phyloP scores from a whole-genome alignment of 2,888 invertebrate species.

The Tachina fera region DNA sequence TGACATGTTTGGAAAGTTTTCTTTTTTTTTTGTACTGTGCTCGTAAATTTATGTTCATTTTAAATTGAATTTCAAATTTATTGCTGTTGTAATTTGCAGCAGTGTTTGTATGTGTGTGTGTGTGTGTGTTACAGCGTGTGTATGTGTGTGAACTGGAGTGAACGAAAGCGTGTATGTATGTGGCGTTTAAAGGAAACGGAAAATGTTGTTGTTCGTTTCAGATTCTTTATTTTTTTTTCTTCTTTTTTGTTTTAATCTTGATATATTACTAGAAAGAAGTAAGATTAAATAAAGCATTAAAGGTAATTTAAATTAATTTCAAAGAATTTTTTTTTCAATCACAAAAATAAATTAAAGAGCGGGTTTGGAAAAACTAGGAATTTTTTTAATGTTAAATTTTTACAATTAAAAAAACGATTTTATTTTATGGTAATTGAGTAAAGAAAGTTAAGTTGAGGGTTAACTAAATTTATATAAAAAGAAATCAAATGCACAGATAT shows the following conservation, averaged over 20 bases:
- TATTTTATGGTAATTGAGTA: no score
- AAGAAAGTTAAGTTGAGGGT: no score
- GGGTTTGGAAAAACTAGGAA: neutral
- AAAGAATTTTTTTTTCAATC: constrained; percentile 14
- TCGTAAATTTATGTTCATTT: constrained; percentile 82
- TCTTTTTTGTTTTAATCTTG: constrained; percentile 66
- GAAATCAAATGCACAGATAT: no score
- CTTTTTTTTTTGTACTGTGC: constrained; percentile 41
- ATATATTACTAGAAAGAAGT: constrained; percentile 49
- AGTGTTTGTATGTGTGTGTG: constrained; percentile 67
- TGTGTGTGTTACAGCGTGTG: constrained; percentile 6
- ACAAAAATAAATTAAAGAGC: constrained; percentile 13
- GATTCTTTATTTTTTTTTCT: constrained; percentile 12
- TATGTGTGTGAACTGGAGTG: neutral
- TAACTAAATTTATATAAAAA: no score
- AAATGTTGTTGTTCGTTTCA: constrained; percentile 59
- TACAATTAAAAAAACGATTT: no score
- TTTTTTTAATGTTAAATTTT: no score
- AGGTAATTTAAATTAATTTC: constrained; percentile 65
- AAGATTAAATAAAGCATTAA: constrained; percentile 63
- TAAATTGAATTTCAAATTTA: constrained; percentile 83
- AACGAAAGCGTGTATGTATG: constrained; percentile 7
- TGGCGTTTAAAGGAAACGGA: constrained; percentile 66
- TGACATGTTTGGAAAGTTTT: constrained; percentile 82
- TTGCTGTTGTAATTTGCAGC: constrained; percentile 77